phyloP scores from a whole-genome alignment of 2,113 vertebrate genomes.

The Bubo scandiacus region DNA sequence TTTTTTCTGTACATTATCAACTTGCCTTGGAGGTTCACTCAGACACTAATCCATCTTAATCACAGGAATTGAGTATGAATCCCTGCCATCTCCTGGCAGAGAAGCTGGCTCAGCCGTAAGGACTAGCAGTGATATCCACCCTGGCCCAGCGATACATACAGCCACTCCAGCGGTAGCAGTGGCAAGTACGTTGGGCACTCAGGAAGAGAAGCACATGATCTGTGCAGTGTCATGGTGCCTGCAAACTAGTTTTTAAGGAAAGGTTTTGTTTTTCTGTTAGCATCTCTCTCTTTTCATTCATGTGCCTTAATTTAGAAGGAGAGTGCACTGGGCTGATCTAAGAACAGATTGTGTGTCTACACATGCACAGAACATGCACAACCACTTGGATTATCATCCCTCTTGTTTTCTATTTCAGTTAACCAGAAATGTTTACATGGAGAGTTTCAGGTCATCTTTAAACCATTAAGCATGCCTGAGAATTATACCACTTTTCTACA shows the following conservation, averaged over 20 bases:
- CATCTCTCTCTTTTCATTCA: not conserved
- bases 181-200: fast-evolving
- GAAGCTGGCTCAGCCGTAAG: not conserved
- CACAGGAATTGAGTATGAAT: not conserved
- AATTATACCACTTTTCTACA: not conserved
- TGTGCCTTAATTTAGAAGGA: not conserved
- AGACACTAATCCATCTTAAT: not conserved
- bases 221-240: not conserved
- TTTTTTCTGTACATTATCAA: not conserved
- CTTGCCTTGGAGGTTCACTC: not conserved
- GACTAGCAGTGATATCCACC: not conserved
- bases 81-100: not conserved
- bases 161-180: not conserved
- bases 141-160: fast-evolving
- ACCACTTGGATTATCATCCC: not conserved
- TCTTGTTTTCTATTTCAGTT: not conserved
- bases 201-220: not conserved
- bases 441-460: not conserved
- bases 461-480: not conserved
- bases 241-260: not conserved
- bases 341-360: not conserved
- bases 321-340: not conserved
- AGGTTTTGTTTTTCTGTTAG: not conserved
- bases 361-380: not conserved
- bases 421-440: not conserved